These are phyloP conservation scores for Euborellia annulipes DNA, from an alignment of 1,140 invertebrate genomes.

Conservation along the genomic window DNA sequence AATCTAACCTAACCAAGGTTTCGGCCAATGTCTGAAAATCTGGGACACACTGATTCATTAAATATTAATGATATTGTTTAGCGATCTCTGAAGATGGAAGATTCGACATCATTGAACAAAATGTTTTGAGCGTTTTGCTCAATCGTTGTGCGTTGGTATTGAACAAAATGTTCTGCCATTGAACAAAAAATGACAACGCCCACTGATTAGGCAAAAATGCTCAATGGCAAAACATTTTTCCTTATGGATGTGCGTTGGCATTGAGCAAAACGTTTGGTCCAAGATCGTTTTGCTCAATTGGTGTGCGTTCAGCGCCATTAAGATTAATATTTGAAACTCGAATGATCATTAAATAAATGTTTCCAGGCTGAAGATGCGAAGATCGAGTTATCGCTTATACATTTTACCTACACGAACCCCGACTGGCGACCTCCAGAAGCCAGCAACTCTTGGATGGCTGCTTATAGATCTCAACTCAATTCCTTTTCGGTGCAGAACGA, in stretches of 20 bases:
- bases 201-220: too few relatives aligned
- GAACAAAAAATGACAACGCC: too few relatives aligned
- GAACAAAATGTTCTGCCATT: too few relatives aligned
- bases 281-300: background rate
- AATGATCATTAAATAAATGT: constrained; percentile 5
- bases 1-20: too few relatives aligned
- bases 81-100: too few relatives aligned
- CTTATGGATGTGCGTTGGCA: background rate
- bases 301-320: constrained; percentile 7
- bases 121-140: too few relatives aligned
- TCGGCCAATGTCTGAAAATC: too few relatives aligned
- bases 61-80: too few relatives aligned
- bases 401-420: constrained; percentile 89
- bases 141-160: too few relatives aligned
- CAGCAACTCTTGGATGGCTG: constrained; percentile 35
- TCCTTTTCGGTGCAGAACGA: constrained; percentile 30
- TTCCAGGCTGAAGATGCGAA: constrained; percentile 76
- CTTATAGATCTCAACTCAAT: constrained; percentile 26
- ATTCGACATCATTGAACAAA: too few relatives aligned
- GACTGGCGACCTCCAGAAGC: constrained; percentile 71
- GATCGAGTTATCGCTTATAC: constrained; percentile 83
- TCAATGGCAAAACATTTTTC: background rate
- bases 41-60: too few relatives aligned
- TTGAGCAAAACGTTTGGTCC: background rate
- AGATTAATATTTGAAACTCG: constrained; percentile 29